Evolutionary conservation across 2,113 vertebrate species (phyloP), one percentile per base, ranked within the genome.

Genomic region (Galbula dea): DNA sequence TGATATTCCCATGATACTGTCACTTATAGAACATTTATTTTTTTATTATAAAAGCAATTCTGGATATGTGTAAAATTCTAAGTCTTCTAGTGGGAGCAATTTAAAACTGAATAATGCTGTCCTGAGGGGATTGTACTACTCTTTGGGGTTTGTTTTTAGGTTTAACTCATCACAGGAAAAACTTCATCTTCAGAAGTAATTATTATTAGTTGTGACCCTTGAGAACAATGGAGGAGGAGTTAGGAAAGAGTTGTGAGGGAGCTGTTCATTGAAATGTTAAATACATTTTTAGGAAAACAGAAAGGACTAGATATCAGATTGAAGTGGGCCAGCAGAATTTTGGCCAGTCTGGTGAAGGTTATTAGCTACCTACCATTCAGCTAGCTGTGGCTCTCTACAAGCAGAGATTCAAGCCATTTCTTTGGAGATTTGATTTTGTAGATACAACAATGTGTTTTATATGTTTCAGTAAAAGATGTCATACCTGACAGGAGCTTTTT

Each of bases 31-130:
- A 94, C 93, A 93, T 88, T 95, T 91, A 91, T 96, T 96, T 97
- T 95, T 95, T 96, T 95, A 96, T 97, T 95, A 89, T 76, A 95
- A 95, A 94, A 96, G 96, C 95, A 95, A 91, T 95, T 96, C 95
- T 87, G 57, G 91, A 88, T 94, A 87, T 48, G 72, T 69, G 79
- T 54, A 90, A 94, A 95, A 96, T 89, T 96, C 93, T 61, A 90
- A 80, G 29, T 85, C 79, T 92, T 90, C 96, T 96, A 83, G 69
- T 90, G 96, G 96, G 95, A 96, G 79, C 90, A 96, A 94, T 96
- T 97, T 95, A 96, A 96, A 96, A 96, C 91, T 65, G 95, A 88
- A 94, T 91, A 96, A 95, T 94, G 83, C 18, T 68, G 57, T 91
- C 95, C 89, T 21, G 32, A 57, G 94, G 93, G 96, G 73, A 94